Evolutionary conservation across 2,113 vertebrate genomes (phyloP), one percentile per base, ranked within the genome.

Genomic region (Onychostoma macrolepis): DNA sequence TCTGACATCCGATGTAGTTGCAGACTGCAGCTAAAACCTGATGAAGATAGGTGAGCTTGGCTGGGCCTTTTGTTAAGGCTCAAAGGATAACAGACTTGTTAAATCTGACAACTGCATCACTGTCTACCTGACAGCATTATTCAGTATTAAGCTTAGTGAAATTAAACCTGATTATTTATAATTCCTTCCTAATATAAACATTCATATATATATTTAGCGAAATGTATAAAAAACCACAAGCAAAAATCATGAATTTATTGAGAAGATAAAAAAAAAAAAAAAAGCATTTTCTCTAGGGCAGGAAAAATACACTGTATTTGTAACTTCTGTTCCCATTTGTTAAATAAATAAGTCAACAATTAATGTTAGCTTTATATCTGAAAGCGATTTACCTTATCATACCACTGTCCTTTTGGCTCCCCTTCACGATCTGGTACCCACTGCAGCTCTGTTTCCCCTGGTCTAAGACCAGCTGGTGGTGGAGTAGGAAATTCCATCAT

Each of bases 401-500:
- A 94, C 96, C 96, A 97, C 90, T 90, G 93, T 87, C 95, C 94
- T 84, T 92, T 94, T 74, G 88, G 94, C 12, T 93, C 90, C 84
- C 86, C 91, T 50, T 92, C 89, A 86, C 93, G 93, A 89, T 94
- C 94, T 43, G 94, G 95, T 83, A 91, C 87, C 95, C 95, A 96
- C 13, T 92, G 90, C 43, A 86, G 41, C 17, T 92, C 91, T 82
- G 83, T 41, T 38, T 83, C 87, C 75, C 28, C 91, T 89, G 33
- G 88, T 91, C 93, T 89, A 91, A 82, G 69, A 76, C 13, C 53
- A 48, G 79, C 43, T 38, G 78, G 50, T 76, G 78, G 41, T 4
- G 92, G 93, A 36, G 90, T 83, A 78, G 94, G 92, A 65, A 93
- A 93, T 0, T 94, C 95, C 41, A 94, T 74, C 2, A 95, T 77